These are phyloP conservation scores for Hyposoter dolosus DNA, from an alignment of 2,888 invertebrate species.

Conservation along the genomic window DNA sequence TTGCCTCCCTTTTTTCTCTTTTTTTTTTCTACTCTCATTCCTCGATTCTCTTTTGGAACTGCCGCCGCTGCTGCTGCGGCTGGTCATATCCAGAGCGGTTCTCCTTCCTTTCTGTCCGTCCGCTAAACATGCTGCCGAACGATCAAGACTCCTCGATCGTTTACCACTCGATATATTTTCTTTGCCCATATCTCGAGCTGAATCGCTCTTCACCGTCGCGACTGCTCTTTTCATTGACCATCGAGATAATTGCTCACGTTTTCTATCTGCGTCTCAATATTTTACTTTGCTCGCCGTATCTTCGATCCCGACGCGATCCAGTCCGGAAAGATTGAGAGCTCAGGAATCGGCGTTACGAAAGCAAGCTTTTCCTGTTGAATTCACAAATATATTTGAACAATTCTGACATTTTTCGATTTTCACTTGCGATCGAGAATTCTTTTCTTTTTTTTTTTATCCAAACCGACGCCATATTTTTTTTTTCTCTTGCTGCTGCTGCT, in stretches of 20 bases:
- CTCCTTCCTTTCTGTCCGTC: background rate
- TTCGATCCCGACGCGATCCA: too few species aligned
- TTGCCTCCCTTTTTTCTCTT: background rate
- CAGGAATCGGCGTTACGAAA: too few species aligned
- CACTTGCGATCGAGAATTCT: too few species aligned
- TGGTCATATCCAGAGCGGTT: background rate
- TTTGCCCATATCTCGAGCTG: background rate
- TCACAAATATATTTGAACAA: too few species aligned
- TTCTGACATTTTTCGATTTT: background rate
- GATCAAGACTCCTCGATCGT: constrained; percentile 23
- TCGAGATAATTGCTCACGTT: constrained; percentile 17
- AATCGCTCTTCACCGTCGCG: background rate
- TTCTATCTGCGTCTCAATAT: background rate
- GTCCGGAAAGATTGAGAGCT: too few species aligned
- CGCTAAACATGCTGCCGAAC: background rate
- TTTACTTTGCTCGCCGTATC: background rate
- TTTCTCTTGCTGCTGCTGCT: background rate
- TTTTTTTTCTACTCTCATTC: background rate
- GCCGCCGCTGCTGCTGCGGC: too few species aligned
- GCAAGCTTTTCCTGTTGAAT: background rate
- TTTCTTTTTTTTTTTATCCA: too few species aligned
- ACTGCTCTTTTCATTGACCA: background rate
- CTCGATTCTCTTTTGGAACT: constrained; percentile 16
- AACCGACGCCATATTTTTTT: background rate
- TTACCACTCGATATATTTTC: constrained; percentile 15